Evolutionary conservation across 2,888 invertebrate genomes (phyloP).

Genomic region (Adelphocoris suturalis): DNA sequence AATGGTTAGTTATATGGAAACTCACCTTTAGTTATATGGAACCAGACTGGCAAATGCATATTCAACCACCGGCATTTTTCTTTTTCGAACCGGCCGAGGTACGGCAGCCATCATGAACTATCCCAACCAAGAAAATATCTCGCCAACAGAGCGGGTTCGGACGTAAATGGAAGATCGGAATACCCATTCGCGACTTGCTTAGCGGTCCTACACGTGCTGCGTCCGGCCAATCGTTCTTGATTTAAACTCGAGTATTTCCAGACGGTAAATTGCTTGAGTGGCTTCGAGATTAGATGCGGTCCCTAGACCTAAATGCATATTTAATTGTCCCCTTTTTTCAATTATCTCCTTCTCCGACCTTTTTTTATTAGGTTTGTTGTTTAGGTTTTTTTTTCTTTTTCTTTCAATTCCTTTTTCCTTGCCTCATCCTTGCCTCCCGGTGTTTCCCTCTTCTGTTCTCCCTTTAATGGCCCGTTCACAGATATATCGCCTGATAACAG

Average conservation of each 20-base stretch:
- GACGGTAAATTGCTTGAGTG: background rate
- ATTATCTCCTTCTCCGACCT: background rate
- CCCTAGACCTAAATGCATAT: background rate
- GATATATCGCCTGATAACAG: constrained; percentile 19
- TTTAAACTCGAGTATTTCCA: background rate
- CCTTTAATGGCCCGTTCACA: constrained; percentile 26
- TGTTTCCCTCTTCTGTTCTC: background rate
- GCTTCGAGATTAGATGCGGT: background rate
- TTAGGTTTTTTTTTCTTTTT: background rate
- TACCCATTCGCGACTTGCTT: background rate
- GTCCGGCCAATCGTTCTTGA: background rate
- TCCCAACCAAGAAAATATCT: no score
- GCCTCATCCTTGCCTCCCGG: background rate
- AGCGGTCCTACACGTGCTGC: background rate
- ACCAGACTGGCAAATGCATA: no score
- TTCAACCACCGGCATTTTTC: no score
- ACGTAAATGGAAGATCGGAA: background rate
- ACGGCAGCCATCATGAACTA: no score
- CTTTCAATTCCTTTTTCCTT: background rate
- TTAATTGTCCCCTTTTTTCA: background rate
- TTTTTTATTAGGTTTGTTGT: background rate
- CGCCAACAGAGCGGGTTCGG: background rate
- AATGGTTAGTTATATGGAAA: no score
- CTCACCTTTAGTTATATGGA: no score
- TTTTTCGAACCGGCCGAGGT: no score